Conservation (phyloP, 2,797 vertebrate species). For the Geotrypetes seraphini region DNA sequence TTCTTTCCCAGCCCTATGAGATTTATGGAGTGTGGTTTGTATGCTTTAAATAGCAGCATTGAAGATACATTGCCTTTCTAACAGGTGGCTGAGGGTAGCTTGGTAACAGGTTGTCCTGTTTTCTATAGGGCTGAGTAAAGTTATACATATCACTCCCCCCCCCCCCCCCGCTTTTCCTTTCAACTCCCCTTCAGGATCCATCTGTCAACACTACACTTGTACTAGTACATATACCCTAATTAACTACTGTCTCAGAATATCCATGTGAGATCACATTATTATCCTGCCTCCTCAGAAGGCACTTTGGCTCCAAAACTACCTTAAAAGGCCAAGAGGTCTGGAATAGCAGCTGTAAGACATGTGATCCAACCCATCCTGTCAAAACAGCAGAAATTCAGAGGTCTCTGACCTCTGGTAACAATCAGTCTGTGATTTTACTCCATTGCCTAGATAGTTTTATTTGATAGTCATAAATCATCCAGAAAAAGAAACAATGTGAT, state of each 20-base stretch:
- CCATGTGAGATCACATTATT: conserved; percentile 25
- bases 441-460: too few relatives aligned
- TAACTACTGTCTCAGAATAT: conserved; percentile 32
- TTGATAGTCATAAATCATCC: too few relatives aligned
- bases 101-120: not conserved
- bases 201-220: not conserved
- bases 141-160: too few relatives aligned
- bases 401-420: too few relatives aligned
- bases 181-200: not conserved
- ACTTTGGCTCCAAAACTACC: conserved; percentile 72
- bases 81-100: not conserved
- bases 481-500: too few relatives aligned
- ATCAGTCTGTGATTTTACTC: too few relatives aligned
- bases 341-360: conserved; percentile 71
- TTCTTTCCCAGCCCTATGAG: not conserved
- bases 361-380: conserved; percentile 23
- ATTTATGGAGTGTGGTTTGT: not conserved
- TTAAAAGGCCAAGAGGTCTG: conserved; percentile 71
- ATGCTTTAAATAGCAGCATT: not conserved
- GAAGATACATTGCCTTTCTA: not conserved
- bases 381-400: conserved; percentile 3
- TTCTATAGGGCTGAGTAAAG: too few relatives aligned
- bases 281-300: not conserved
- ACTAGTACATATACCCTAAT: conserved; percentile 7
- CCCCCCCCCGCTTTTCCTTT: not conserved